A percentile compares a stretch with the other conserved stretches of the same genome.
These are phyloP conservation scores for Pipra filicauda DNA, from an alignment of 2,113 vertebrate species.

Conservation along the genomic window DNA sequence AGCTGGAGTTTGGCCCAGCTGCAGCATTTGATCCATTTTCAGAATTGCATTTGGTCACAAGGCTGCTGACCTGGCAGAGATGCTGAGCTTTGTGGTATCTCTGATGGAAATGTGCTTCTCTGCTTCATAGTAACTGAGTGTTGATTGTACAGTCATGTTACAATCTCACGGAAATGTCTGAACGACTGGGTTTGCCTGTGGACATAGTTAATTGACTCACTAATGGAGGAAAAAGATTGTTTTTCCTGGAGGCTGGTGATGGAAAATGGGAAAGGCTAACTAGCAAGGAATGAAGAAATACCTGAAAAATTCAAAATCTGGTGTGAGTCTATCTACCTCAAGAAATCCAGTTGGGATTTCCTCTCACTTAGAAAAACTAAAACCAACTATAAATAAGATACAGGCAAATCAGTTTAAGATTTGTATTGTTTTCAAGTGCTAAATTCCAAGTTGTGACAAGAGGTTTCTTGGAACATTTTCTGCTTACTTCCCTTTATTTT, in stretches of 20 bases:
- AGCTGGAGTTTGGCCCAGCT: background rate
- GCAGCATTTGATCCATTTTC: background rate
- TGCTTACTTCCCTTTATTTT: conserved; percentile 49
- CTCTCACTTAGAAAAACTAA: background rate
- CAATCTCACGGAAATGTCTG: background rate
- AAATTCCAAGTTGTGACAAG: conserved; percentile 15
- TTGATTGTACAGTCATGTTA: background rate
- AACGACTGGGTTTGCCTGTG: background rate
- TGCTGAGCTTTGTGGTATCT: background rate
- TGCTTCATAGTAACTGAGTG: background rate
- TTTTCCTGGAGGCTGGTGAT: conserved; percentile 8
- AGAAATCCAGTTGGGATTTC: conserved; percentile 50
- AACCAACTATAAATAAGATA: background rate
- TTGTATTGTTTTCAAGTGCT: background rate
- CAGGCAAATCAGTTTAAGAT: background rate
- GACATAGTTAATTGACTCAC: background rate
- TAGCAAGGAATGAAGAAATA: background rate
- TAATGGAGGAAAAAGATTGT: background rate
- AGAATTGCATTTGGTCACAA: background rate
- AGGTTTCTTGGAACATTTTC: conserved; percentile 9
- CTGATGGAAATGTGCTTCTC: background rate
- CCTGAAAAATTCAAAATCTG: background rate
- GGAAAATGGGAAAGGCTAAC: conserved; percentile 1
- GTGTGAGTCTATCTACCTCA: background rate
- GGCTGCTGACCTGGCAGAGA: conserved; percentile 1